Conservation (phyloP, 1,140 invertebrate genomes). For the Cryptotermes secundus region DNA sequence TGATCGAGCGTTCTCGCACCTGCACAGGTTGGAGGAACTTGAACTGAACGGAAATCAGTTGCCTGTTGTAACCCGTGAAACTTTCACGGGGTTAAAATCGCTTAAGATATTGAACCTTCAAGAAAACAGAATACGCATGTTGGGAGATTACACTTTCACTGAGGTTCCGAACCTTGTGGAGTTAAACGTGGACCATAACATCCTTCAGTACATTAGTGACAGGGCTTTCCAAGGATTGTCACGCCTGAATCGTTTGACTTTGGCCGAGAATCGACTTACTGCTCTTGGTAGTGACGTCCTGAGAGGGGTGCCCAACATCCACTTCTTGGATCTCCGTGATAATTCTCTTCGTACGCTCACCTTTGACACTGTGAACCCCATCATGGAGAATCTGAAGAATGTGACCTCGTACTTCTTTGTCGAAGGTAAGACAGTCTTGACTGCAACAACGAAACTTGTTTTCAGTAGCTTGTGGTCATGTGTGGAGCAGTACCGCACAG, state of each 20-base stretch:
- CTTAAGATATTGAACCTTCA: conserved; percentile 65
- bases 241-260: conserved; percentile 67
- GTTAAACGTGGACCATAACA: conserved; percentile 70
- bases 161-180: conserved; percentile 70
- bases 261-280: conserved; percentile 67
- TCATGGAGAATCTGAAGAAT: conserved; percentile 72
- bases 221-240: conserved; percentile 69
- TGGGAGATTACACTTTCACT: conserved; percentile 71
- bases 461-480: no score
- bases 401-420: conserved; percentile 67
- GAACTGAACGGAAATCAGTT: conserved; percentile 71
- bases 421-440: conserved; percentile 67
- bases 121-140: conserved; percentile 66
- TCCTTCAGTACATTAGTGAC: conserved; percentile 64
- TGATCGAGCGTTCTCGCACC: conserved; percentile 67
- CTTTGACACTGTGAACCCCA: conserved; percentile 67
- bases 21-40: conserved; percentile 63
- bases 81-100: conserved; percentile 66
- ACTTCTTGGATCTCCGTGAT: conserved; percentile 68
- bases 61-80: conserved; percentile 63
- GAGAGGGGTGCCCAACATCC: conserved; percentile 60
- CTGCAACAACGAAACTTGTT: no score
- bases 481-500: no score
- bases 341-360: conserved; percentile 73
- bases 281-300: conserved; percentile 64